These are phyloP conservation scores for Clarias magur DNA, from an alignment of 2,113 vertebrate species.

Conservation along the genomic window DNA sequence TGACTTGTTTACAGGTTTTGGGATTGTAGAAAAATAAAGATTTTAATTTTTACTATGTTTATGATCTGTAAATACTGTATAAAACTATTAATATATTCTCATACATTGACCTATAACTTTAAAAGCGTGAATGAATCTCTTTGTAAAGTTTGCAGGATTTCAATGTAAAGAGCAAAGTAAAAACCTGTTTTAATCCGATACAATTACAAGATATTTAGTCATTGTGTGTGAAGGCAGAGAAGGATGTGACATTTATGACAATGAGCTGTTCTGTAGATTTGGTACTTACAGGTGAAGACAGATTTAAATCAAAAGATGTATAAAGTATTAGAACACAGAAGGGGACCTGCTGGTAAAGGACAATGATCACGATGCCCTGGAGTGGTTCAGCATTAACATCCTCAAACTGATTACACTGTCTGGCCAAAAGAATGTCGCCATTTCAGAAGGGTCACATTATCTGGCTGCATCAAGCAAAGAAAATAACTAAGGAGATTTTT, in stretches of 20 bases:
- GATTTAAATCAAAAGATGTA: neutral
- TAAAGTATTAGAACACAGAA: neutral
- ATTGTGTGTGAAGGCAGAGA: neutral
- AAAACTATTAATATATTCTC: neutral
- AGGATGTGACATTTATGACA: neutral
- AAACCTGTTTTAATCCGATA: neutral
- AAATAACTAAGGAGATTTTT: no score
- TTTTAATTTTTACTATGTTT: neutral
- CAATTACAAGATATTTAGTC: neutral
- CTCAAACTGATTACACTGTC: neutral
- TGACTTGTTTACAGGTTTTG: no score
- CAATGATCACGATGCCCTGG: neutral
- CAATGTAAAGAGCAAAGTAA: neutral
- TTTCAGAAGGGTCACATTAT: no score
- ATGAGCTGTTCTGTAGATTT: neutral
- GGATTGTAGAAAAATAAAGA: slow-evolving; percentile 11
- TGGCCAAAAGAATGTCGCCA: no score
- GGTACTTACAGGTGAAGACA: neutral
- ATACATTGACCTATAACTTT: neutral
- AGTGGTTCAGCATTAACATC: neutral
- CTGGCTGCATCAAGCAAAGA: no score
- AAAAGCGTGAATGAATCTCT: neutral
- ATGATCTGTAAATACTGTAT: neutral
- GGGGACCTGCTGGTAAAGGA: neutral
- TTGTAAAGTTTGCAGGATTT: neutral